These are phyloP conservation scores for Epicauta chinensis DNA, from an alignment of 1,140 invertebrate species.

Conservation along the genomic window DNA sequence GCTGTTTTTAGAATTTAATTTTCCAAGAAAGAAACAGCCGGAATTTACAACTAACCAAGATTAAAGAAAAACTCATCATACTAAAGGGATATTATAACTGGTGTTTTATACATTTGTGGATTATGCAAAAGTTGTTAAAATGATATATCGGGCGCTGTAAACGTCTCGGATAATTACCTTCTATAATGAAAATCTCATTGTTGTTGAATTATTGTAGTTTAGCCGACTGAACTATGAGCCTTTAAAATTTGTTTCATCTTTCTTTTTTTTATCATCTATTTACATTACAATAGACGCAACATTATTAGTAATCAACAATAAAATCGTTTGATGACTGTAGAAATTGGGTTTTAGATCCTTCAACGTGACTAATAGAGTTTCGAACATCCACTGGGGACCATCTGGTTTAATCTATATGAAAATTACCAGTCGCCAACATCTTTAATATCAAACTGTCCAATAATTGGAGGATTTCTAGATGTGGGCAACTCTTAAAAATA, in stretches of 20 bases:
- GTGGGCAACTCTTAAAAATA: too few relatives aligned
- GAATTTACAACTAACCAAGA: slow-evolving; percentile 35
- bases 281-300: too few relatives aligned
- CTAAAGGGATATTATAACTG: slow-evolving; percentile 34
- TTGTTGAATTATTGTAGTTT: slow-evolving; percentile 13
- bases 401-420: too few relatives aligned
- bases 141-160: slow-evolving; percentile 20
- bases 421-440: too few relatives aligned
- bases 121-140: slow-evolving; percentile 25
- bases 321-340: too few relatives aligned
- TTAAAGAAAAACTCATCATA: slow-evolving; percentile 37
- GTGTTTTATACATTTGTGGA: slow-evolving; percentile 31
- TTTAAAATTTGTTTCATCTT: slow-evolving; percentile 12
- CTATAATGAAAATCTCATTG: slow-evolving; percentile 15
- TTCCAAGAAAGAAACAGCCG: slow-evolving; percentile 31
- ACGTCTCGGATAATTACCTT: slow-evolving; percentile 18
- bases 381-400: too few relatives aligned
- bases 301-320: too few relatives aligned
- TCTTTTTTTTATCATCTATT: too few relatives aligned
- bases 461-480: too few relatives aligned
- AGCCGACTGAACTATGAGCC: slow-evolving; percentile 10
- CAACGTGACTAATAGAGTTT: too few relatives aligned
- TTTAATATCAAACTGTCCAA: too few relatives aligned
- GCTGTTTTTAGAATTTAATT: slow-evolving; percentile 28
- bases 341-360: too few relatives aligned